Evolutionary conservation across 2,888 invertebrate species (phyloP), one percentile per base, ranked within the genome.

Genomic region (Drosophila pseudotalamancana): DNA sequence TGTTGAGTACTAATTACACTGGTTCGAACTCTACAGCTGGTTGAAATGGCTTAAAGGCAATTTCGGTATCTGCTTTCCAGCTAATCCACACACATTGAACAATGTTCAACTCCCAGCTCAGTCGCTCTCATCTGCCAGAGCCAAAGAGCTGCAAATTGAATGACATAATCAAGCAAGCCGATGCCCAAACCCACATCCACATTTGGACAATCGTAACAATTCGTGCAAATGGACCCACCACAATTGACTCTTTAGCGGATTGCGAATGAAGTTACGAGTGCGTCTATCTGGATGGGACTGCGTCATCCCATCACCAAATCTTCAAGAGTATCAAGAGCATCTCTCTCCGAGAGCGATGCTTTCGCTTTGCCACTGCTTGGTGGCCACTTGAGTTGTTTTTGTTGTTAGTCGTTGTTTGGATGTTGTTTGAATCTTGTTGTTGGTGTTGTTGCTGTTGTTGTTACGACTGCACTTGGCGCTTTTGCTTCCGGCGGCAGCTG

Each of bases 321-420:
- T n/a, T n/a, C n/a, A n/a, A n/a, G n/a, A n/a, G n/a, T n/a, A n/a
- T n/a, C n/a, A n/a, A 39, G 39, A 55, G 18, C 45, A 67, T n/a
- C 67, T 72, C 53, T 69, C 64, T 66, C 72, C 50, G 71, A 70
- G 76, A 72, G 71, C 64, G 46, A 63, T n/a, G 73, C 60, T 77
- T 71, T 75, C 65, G 50, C 54, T 56, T 68, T 53, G 62, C 56
- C 62, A 43, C 57, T 59, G 54, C 43, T 55, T 49, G 64, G 34
- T 68, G 57, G 56, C 57, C 71, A 72, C 74, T 77, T 80, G 69
- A 76, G 21, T 16, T 27, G 25, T n/a, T 31, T 34, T 29, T 42
- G 46, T 39, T 50, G 25, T 9, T n/a, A n/a, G n/a, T n/a, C n/a
- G n/a, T n/a, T n/a, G n/a, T n/a, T n/a, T n/a, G n/a, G n/a, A n/a